phyloP scores from a whole-genome alignment of 2,888 invertebrate species.

The Lacanobia wlatinum region DNA sequence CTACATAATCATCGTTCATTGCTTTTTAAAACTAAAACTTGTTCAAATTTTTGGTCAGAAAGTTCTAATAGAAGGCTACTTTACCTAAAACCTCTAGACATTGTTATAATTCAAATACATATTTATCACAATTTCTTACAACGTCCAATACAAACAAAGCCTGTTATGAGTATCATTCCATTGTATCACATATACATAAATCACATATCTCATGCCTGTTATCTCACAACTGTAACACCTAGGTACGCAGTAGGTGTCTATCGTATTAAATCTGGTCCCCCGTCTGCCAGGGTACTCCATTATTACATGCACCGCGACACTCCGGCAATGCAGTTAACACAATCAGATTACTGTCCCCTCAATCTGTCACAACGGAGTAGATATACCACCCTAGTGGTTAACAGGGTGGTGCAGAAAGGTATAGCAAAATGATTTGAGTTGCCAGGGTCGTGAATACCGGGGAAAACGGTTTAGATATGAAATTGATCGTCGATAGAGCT shows the following conservation, averaged over 20 bases:
- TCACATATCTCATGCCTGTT: too few relatives aligned
- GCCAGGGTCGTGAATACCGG: background rate
- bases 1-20: too few relatives aligned
- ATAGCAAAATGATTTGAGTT: background rate
- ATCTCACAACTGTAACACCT: background rate
- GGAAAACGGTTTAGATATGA: background rate
- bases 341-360: slow-evolving; percentile 52
- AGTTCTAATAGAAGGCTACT: background rate
- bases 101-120: background rate
- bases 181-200: background rate
- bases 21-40: too few relatives aligned
- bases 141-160: background rate
- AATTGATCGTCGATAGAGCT: too few relatives aligned
- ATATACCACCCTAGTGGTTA: background rate
- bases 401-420: slow-evolving; percentile 24
- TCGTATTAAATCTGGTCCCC: slow-evolving; percentile 14
- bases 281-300: slow-evolving; percentile 7
- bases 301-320: slow-evolving; percentile 31
- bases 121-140: too few relatives aligned
- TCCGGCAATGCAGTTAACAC: slow-evolving; percentile 55
- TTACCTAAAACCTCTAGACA: background rate
- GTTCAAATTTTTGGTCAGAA: too few relatives aligned
- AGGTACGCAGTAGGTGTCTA: background rate
- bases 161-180: background rate
- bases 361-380: slow-evolving; percentile 50